A percentile compares a stretch with the other conserved stretches of the same genome.
Conservation (phyloP, 2,113 vertebrate genomes). For the Tiliqua scincoides region DNA sequence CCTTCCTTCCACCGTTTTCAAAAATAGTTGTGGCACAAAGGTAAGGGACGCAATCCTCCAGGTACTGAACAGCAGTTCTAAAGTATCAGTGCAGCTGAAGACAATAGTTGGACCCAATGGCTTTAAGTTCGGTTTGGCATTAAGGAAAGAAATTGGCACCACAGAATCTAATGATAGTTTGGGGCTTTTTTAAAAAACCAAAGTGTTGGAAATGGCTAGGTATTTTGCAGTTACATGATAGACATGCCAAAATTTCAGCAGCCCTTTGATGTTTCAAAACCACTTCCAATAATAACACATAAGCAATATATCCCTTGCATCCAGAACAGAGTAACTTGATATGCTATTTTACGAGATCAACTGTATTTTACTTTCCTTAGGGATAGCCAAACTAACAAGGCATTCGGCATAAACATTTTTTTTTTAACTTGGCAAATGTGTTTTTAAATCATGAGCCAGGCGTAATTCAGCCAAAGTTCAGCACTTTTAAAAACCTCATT, state of each 20-base stretch:
- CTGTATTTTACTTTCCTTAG: slow-evolving; percentile 4
- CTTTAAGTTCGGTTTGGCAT: slow-evolving; percentile 43
- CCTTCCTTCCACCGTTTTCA: neutral
- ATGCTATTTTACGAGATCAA: neutral
- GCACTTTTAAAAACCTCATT: neutral
- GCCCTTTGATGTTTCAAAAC: neutral
- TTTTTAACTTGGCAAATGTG: slow-evolving; percentile 1
- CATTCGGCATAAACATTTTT: slow-evolving; percentile 14
- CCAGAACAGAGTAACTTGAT: neutral
- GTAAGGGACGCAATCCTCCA: slow-evolving; percentile 6
- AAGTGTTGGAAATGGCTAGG: neutral
- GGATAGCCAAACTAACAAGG: slow-evolving; percentile 25
- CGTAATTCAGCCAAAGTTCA: neutral
- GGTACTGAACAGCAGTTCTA: neutral
- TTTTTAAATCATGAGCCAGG: neutral
- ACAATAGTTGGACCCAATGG: slow-evolving; percentile 50
- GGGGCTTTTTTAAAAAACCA: neutral
- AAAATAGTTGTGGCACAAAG: slow-evolving; percentile 62
- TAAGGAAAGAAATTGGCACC: slow-evolving; percentile 21
- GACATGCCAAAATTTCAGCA: neutral
- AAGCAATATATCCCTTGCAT: neutral
- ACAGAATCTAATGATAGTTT: neutral
- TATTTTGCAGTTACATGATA: neutral
- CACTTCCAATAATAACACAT: neutral
- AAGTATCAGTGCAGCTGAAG: slow-evolving; percentile 17